A percentile compares a stretch with the other conserved stretches of the same genome.
Conservation (phyloP, 2,888 invertebrate genomes). For the Agrochola litura region DNA sequence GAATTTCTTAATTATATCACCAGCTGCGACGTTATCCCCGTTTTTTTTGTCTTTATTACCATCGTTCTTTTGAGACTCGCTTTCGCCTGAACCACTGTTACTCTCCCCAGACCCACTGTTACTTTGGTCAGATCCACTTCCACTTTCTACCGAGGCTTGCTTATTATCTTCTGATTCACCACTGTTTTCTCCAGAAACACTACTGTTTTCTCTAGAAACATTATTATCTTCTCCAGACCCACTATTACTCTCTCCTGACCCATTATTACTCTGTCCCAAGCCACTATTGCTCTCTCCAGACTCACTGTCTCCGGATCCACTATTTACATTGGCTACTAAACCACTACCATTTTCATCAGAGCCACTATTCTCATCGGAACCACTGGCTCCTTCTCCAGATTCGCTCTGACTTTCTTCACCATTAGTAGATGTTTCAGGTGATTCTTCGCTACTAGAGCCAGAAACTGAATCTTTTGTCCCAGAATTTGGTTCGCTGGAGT, state of each 20-base stretch:
- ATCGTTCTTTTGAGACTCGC: neutral
- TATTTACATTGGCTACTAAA: neutral
- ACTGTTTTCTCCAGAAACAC: neutral
- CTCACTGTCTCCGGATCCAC: neutral
- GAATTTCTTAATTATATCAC: slow-evolving; percentile 36
- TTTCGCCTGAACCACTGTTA: neutral
- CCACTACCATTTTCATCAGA: slow-evolving; percentile 1
- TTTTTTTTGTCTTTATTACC: neutral
- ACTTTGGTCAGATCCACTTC: neutral
- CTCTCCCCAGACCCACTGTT: neutral
- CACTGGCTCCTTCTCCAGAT: slow-evolving; percentile 6
- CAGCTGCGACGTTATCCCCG: neutral
- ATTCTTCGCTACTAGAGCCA: slow-evolving; percentile 21
- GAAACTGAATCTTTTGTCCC: neutral
- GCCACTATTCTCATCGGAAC: slow-evolving; percentile 5
- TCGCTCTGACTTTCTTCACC: neutral
- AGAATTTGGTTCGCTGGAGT: slow-evolving; percentile 4
- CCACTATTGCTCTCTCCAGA: neutral
- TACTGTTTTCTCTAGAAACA: neutral
- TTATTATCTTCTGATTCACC: neutral
- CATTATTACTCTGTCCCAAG: neutral
- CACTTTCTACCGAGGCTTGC: neutral
- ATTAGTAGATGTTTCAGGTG: neutral
- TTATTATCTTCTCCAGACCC: neutral
- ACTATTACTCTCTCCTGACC: neutral